Evolutionary conservation across 1,140 invertebrate genomes (phyloP), one percentile per base, ranked within the genome.

Genomic region (Manduca sexta): DNA sequence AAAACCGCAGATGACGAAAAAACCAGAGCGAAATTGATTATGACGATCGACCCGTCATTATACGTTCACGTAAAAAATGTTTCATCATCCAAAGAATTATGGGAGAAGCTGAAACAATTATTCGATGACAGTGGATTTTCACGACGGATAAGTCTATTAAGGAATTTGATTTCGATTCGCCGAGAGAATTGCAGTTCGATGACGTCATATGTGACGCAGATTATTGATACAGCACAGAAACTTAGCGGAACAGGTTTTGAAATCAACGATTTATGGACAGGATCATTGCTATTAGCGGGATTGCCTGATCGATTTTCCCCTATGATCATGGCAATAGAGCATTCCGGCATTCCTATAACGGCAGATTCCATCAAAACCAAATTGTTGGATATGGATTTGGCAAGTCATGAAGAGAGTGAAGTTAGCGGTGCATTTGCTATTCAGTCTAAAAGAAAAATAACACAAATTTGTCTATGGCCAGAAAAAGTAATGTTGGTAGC

Each of bases 51-150:
- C 18, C n/a, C 37, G 1, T 35, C 31, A n/a, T 37, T 56, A 10
- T 78, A 70, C 43, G 54, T 69, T 0, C 64, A 76, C 43, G 61
- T 76, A 10, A 56, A 60, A 37, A 45, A 57, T 8, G 51, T 52
- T 6, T 55, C 26, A 34, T 55, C 49, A n/a, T 35, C 68, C 10
- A 42, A 45, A 26, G 58, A 62, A 11, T 18, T 70, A 12, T 78
- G 70, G 70, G 33, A 61, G 11, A 64, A 56, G 35, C 45, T 79
- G 14, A 53, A 62, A 29, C 7, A 11, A 0, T 31, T 63, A 11
- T 64, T 52, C 34, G 54, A 57, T 17, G 62, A 71, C 43, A 37
- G 40, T 7, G 64, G 59, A 12, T 58, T 60, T 39, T 16, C 46
- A 34, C 40, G 52, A 13, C 39, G 38, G 31, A 55, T 55, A 39